These are phyloP conservation scores for Heliocidaris erythrogramma DNA, from an alignment of 35 echinoderm and acorn worm genomes.

Conservation along the genomic window DNA sequence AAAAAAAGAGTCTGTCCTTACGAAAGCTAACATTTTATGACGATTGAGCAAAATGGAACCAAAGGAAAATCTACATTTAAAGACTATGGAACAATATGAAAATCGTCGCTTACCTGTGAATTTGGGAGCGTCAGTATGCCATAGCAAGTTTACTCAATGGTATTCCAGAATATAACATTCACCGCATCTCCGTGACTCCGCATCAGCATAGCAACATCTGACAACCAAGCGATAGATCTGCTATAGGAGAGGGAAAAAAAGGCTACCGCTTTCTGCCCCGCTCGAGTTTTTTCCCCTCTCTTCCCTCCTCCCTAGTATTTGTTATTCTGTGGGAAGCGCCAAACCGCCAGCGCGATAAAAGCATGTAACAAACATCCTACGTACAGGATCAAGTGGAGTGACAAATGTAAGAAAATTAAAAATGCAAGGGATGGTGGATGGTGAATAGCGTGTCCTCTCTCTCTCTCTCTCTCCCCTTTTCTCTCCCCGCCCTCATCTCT, in stretches of 20 bases:
- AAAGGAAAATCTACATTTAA: not conserved
- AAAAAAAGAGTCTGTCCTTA: not conserved
- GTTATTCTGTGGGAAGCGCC: constrained; percentile 14
- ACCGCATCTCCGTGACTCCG: not conserved
- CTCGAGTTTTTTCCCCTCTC: not conserved
- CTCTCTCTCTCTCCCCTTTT: not conserved
- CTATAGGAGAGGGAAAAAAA: not conserved
- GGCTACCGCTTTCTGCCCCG: not conserved
- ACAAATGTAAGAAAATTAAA: not conserved
- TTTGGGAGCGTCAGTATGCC: not conserved
- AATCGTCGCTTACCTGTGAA: not conserved
- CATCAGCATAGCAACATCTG: not conserved
- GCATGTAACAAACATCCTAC: not conserved
- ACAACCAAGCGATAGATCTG: not conserved
- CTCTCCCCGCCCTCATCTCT: too few relatives aligned
- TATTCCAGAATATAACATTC: constrained; percentile 13
- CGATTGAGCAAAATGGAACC: not conserved
- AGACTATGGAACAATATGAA: not conserved
- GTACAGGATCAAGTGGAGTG: not conserved
- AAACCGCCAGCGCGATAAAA: not conserved
- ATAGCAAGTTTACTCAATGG: not conserved
- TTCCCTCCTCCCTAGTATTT: not conserved
- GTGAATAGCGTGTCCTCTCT: not conserved
- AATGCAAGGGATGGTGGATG: not conserved
- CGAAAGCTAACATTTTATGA: not conserved